These are phyloP conservation scores for Tachyglossus aculeatus DNA, from an alignment of 2,797 vertebrate species.

Conservation along the genomic window DNA sequence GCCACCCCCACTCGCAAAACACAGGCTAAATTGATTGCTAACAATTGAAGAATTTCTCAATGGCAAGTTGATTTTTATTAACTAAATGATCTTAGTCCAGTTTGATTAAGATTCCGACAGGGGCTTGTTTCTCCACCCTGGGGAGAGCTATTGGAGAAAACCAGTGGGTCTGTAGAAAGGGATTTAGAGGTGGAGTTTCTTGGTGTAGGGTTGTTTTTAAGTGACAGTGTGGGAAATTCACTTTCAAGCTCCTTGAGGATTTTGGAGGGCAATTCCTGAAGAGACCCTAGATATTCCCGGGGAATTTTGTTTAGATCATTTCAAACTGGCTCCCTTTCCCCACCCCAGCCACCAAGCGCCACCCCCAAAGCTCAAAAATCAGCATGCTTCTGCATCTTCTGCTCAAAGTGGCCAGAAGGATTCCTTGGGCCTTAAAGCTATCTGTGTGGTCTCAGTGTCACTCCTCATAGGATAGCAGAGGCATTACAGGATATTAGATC, in stretches of 20 bases:
- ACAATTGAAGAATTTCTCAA: conserved; percentile 72
- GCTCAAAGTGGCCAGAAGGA: neutral
- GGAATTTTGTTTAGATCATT: neutral
- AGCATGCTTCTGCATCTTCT: neutral
- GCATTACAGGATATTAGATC: no score
- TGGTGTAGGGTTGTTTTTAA: no score
- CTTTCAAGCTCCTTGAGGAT: no score
- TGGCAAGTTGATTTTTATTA: conserved; percentile 72
- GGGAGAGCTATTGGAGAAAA: no score
- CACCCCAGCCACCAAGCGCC: no score
- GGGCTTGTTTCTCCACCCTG: neutral
- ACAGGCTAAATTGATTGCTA: conserved; percentile 68
- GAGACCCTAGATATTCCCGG: neutral
- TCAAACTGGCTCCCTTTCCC: neutral
- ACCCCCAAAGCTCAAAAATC: neutral
- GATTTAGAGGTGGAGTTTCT: no score
- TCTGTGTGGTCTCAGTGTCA: neutral
- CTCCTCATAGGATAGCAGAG: no score
- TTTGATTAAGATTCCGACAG: conserved; percentile 46
- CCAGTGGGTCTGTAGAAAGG: no score
- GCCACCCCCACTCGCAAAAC: conserved; percentile 33
- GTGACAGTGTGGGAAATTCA: no score
- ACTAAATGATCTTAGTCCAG: conserved; percentile 52
- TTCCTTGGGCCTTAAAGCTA: neutral
- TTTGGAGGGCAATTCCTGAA: no score